Evolutionary conservation across 2,113 vertebrate genomes (phyloP).

Genomic region (Rynchops niger): DNA sequence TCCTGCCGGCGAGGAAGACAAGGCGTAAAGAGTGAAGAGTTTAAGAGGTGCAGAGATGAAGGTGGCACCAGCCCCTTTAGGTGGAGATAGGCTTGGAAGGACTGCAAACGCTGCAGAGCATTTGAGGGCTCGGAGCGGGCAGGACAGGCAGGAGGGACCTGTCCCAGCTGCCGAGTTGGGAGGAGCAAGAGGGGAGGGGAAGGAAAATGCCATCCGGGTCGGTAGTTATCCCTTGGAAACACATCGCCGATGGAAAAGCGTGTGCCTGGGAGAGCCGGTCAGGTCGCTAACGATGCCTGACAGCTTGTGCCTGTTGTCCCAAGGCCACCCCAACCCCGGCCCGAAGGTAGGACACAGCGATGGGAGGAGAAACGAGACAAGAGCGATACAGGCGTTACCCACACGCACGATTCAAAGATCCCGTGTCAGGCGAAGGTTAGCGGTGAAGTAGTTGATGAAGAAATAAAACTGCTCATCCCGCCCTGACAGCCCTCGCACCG

Average conservation of each 20-base stretch:
- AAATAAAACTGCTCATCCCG: not conserved
- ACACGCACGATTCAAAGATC: fast-evolving
- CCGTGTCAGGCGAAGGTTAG: fast-evolving
- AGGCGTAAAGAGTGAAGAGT: not conserved
- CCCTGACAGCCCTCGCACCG: fast-evolving
- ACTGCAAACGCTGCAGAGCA: not conserved
- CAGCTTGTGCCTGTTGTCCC: not conserved
- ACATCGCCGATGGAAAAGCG: not conserved
- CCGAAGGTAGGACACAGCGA: fast-evolving
- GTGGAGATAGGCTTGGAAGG: not conserved
- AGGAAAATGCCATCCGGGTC: not conserved
- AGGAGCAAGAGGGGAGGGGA: not conserved
- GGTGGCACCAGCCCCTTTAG: not conserved
- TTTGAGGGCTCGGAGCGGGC: not conserved
- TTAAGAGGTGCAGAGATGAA: not conserved
- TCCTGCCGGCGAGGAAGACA: not conserved
- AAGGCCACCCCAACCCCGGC: not conserved
- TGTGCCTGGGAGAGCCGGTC: not conserved
- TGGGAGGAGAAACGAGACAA: not conserved
- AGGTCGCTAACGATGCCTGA: not conserved
- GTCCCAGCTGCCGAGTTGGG: not conserved
- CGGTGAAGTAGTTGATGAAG: not conserved
- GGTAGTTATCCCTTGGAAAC: not conserved
- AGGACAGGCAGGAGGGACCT: not conserved
- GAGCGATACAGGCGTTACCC: not conserved